Evolutionary conservation across 2,888 invertebrate genomes (phyloP).

Genomic region (Caenorhabditis plicata): DNA sequence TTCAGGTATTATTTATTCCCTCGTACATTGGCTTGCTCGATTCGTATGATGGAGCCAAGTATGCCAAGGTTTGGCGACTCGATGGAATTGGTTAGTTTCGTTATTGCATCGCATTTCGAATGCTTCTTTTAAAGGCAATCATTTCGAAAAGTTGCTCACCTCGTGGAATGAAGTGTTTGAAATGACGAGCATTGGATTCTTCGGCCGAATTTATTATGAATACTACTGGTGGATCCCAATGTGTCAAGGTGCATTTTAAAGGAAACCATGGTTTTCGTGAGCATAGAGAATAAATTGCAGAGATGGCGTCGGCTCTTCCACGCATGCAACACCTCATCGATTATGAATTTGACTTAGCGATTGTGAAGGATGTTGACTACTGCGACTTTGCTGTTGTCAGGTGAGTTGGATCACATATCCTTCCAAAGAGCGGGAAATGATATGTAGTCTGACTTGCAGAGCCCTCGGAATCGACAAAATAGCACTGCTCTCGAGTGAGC

Average conservation of each 20-base stretch:
- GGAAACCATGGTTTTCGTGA: no score
- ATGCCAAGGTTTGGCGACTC: conserved; percentile 28
- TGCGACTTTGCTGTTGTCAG: conserved; percentile 23
- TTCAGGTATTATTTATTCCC: conserved; percentile 35
- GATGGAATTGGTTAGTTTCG: conserved; percentile 15
- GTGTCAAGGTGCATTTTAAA: conserved; percentile 15
- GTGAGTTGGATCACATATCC: conserved; percentile 37
- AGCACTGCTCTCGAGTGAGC: conserved; percentile 21
- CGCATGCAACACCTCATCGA: conserved; percentile 15
- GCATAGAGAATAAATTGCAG: conserved; percentile 4
- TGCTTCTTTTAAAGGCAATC: conserved; percentile 3
- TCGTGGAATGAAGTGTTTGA: conserved; percentile 12
- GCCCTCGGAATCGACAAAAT: conserved; percentile 23
- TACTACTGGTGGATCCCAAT: conserved; percentile 17
- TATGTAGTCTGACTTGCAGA: conserved; percentile 42
- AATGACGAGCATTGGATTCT: conserved; percentile 16
- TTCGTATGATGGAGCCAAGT: conserved; percentile 25
- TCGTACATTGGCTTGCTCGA: conserved; percentile 11
- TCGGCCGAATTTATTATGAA: conserved; percentile 10
- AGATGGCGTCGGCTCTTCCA: conserved; percentile 3
- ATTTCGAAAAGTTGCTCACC: conserved; percentile 7
- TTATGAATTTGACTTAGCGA: conserved; percentile 25
- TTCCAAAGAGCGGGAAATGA: conserved; percentile 31
- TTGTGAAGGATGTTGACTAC: conserved; percentile 27
- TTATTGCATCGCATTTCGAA: neutral